A percentile compares a stretch with the other conserved stretches of the same genome.
These are phyloP conservation scores for Poeciliopsis infans DNA, from an alignment of 2,797 vertebrate genomes.

Conservation along the genomic window DNA sequence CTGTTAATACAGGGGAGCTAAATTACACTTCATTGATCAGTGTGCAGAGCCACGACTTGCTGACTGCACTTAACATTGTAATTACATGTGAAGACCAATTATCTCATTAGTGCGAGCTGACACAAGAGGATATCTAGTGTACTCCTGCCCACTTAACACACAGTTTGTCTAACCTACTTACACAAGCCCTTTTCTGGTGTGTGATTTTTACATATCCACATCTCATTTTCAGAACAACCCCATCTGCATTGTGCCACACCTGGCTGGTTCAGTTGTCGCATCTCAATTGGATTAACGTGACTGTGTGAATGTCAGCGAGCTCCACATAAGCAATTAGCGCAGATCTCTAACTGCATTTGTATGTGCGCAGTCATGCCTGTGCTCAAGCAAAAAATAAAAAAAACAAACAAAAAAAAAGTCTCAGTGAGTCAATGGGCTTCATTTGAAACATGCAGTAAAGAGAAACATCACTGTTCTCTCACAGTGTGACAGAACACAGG, in stretches of 20 bases:
- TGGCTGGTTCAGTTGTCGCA: slow-evolving; percentile 27
- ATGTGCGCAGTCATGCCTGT: not conserved
- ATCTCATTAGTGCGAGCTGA: slow-evolving; percentile 45
- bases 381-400: slow-evolving; percentile 20
- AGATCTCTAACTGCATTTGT: slow-evolving; percentile 13
- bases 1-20: slow-evolving; percentile 39
- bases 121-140: slow-evolving; percentile 33
- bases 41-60: slow-evolving; percentile 18
- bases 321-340: slow-evolving; percentile 35
- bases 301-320: slow-evolving; percentile 50
- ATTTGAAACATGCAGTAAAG: not conserved
- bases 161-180: slow-evolving; percentile 3
- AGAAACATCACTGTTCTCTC: not conserved
- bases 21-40: slow-evolving; percentile 48
- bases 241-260: slow-evolving; percentile 17
- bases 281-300: slow-evolving; percentile 41
- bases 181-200: slow-evolving; percentile 9
- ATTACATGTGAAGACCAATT: slow-evolving; percentile 58
- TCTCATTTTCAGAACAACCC: slow-evolving; percentile 38
- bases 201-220: slow-evolving; percentile 38
- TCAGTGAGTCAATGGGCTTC: not conserved
- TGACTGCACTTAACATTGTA: slow-evolving; percentile 46
- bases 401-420: not conserved
- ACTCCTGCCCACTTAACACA: slow-evolving; percentile 36
- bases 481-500: not conserved